Base-by-base conservation (phyloP, 2,888 invertebrate genomes). In the Drosophila hamatofila region DNA sequence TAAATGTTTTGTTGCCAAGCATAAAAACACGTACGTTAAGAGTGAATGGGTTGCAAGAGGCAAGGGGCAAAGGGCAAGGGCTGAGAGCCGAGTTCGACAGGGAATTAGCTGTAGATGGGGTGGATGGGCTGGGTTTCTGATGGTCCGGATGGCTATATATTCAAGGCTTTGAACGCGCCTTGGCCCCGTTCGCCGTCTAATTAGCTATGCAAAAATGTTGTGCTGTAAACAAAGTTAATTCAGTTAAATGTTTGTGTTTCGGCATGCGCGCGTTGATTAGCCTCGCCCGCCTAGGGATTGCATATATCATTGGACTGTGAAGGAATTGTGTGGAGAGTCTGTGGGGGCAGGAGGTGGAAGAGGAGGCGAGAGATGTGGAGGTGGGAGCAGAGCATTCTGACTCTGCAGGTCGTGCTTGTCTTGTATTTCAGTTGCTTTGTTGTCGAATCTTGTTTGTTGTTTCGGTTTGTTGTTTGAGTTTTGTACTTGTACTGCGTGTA, bases 211-310 rank as follows among this genome's bases (percentile, higher is more conserved):
- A 82, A 83, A 86, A 86, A 85, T 82, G n/a, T 55, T 46, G 42
- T 80, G 76, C 72, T 85, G 77, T 67, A 69, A 87, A 83, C 86
- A 86, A 87, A 79, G 83, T 86, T 85, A 85, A 85, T 85, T 86
- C 77, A 76, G 86, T 83, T 88, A 82, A 88, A 83, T 86, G 88
- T 86, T 86, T 86, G 82, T 83, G 83, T 86, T 86, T 80, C 48
- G 82, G 77, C 82, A 83, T 74, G 80, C 80, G 78, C 80, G 68
- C 74, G 83, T 84, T 84, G 84, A 84, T 84, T 84, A 84, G 74
- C 49, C 70, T 44, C 52, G 62, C 67, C 66, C 39, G 46, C 39
- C 41, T 75, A 33, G 66, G 65, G 67, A 73, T 52, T 52, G 44
- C 79, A 78, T 74, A 80, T 80, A 75, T 62, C 69, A 76, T 66